phyloP scores from a whole-genome alignment of 1,140 invertebrate genomes.

The Brachionus koreanus region DNA sequence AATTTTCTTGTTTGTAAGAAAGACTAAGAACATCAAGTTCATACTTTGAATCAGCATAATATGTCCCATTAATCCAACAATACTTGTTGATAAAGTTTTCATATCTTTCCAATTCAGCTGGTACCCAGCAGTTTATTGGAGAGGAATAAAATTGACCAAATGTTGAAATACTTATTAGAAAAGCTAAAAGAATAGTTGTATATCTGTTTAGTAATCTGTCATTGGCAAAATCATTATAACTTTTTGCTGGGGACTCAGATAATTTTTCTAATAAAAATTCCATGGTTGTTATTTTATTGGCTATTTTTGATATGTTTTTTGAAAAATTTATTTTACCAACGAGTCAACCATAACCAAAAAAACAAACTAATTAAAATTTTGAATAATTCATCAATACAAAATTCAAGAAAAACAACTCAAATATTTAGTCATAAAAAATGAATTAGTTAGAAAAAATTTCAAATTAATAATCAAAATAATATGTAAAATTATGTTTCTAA shows the following conservation, averaged over 20 bases:
- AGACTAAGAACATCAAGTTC: background rate
- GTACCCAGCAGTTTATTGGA: constrained; percentile 48
- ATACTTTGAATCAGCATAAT: constrained; percentile 37
- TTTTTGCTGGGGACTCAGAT: background rate
- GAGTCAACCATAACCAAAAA: background rate
- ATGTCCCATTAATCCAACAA: constrained; percentile 47
- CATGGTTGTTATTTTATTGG: background rate
- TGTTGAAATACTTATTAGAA: background rate
- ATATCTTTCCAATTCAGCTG: constrained; percentile 46
- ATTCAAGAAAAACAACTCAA: too few relatives aligned
- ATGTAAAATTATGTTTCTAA: too few relatives aligned
- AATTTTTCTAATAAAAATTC: background rate
- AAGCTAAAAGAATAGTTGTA: background rate
- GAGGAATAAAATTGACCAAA: constrained; percentile 1
- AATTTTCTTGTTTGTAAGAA: background rate
- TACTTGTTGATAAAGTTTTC: constrained; percentile 46
- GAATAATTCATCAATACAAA: background rate
- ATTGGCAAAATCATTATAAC: constrained; percentile 8
- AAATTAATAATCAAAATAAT: too few relatives aligned
- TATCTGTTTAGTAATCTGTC: background rate
- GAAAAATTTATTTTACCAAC: background rate
- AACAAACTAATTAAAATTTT: background rate
- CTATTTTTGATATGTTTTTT: background rate
- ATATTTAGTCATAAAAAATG: too few relatives aligned
- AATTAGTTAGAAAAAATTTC: too few relatives aligned